Evolutionary conservation across 2,888 invertebrate genomes (phyloP).

Genomic region (Cephus pulcher): DNA sequence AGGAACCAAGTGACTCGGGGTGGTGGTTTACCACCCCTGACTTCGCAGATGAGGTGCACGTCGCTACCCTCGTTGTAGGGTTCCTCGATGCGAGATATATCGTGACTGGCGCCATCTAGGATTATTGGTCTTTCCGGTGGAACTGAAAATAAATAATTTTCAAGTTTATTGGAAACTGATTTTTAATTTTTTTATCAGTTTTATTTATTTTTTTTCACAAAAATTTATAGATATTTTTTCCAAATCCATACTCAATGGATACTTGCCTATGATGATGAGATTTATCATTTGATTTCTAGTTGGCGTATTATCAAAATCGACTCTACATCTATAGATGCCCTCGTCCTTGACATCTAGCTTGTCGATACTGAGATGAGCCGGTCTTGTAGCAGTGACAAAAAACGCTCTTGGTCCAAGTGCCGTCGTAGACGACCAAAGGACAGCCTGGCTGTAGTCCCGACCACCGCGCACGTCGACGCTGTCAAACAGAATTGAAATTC

Average conservation of each 20-base stretch:
- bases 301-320: slow-evolving; percentile 70
- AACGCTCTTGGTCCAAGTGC: slow-evolving; percentile 72
- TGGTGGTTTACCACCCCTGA: slow-evolving; percentile 84
- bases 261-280: slow-evolving; percentile 70
- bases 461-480: slow-evolving; percentile 73
- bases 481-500: slow-evolving; percentile 28
- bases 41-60: slow-evolving; percentile 85
- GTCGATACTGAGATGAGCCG: slow-evolving; percentile 71
- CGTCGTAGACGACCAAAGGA: slow-evolving; percentile 71
- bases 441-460: slow-evolving; percentile 69
- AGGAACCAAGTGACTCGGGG: slow-evolving; percentile 88
- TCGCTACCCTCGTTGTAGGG: slow-evolving; percentile 89
- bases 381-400: slow-evolving; percentile 69
- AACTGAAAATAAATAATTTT: slow-evolving; percentile 68
- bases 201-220: not conserved
- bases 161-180: not conserved
- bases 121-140: slow-evolving; percentile 86
- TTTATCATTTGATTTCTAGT: slow-evolving; percentile 69
- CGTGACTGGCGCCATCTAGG: slow-evolving; percentile 78
- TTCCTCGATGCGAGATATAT: slow-evolving; percentile 80
- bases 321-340: slow-evolving; percentile 69
- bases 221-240: not conserved
- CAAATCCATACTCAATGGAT: not conserved
- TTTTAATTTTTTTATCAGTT: not conserved
- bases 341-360: slow-evolving; percentile 66